phyloP scores from a whole-genome alignment of 2,888 invertebrate species.

The Hydroisotoma schaefferi region DNA sequence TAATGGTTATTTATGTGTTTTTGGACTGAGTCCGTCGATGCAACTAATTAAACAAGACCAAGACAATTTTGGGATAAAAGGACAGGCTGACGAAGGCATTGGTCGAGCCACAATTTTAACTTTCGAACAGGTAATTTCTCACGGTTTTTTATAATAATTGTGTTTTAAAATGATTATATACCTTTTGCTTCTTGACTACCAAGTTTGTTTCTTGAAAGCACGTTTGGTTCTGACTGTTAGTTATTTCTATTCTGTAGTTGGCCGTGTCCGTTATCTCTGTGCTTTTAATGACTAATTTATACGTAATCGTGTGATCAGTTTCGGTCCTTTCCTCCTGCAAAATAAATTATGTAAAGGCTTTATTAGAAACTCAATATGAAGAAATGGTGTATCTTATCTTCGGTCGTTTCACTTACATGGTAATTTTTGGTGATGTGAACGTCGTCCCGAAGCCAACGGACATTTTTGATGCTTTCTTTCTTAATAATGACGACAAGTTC shows the following conservation, averaged over 20 bases:
- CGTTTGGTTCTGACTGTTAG: neutral
- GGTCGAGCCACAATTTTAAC: too few species aligned
- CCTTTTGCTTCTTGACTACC: conserved; percentile 23
- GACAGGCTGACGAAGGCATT: too few species aligned
- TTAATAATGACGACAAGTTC: conserved; percentile 24
- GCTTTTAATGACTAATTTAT: conserved; percentile 16
- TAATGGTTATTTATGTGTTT: too few species aligned
- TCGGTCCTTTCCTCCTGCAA: conserved; percentile 5
- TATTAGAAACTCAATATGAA: too few species aligned
- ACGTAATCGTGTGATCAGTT: conserved; percentile 5
- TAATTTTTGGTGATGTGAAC: neutral
- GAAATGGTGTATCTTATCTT: too few species aligned
- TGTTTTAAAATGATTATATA: neutral
- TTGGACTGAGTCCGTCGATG: too few species aligned
- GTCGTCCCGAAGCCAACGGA: conserved; percentile 12
- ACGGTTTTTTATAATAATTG: neutral
- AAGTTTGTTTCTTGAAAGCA: conserved; percentile 18
- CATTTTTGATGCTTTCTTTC: conserved; percentile 11
- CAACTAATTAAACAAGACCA: too few species aligned
- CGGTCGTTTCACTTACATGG: conserved; percentile 5
- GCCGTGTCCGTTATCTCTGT: neutral
- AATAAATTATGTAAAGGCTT: neutral
- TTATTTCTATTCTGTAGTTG: conserved; percentile 4
- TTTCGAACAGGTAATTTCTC: too few species aligned
- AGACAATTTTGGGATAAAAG: too few species aligned